Conservation (phyloP, 2,797 vertebrate species). For the Helarctos malayanus region DNA sequence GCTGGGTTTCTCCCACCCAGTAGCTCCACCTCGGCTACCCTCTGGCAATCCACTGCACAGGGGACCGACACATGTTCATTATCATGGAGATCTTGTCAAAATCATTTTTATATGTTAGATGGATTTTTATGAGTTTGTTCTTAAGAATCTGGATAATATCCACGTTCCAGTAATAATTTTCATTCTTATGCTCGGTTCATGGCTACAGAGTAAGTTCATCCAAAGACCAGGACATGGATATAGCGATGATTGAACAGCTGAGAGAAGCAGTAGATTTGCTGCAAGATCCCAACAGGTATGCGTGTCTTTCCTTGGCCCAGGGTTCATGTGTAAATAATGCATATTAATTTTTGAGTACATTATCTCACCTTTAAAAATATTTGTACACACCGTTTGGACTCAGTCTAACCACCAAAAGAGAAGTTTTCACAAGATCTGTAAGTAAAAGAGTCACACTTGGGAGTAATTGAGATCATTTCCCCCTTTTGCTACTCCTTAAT, state of each 20-base stretch:
- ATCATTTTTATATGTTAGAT: neutral
- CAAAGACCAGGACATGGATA: slow-evolving; percentile 89
- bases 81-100: neutral
- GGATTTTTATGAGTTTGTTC: neutral
- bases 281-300: slow-evolving; percentile 94
- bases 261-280: slow-evolving; percentile 95
- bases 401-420: neutral
- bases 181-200: slow-evolving; percentile 73
- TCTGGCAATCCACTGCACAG: neutral
- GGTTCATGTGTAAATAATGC: neutral
- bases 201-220: slow-evolving; percentile 90
- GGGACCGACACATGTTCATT: neutral
- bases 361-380: neutral
- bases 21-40: fast-evolving
- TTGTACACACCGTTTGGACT: neutral
- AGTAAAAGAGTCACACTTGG: neutral
- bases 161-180: neutral
- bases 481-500: neutral
- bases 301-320: neutral
- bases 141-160: neutral
- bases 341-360: neutral
- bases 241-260: slow-evolving; percentile 94
- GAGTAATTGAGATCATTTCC: neutral
- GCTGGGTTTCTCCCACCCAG: neutral
- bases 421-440: neutral